Base-by-base conservation (phyloP, 1,140 invertebrate species). In the Hyphantria cunea region DNA sequence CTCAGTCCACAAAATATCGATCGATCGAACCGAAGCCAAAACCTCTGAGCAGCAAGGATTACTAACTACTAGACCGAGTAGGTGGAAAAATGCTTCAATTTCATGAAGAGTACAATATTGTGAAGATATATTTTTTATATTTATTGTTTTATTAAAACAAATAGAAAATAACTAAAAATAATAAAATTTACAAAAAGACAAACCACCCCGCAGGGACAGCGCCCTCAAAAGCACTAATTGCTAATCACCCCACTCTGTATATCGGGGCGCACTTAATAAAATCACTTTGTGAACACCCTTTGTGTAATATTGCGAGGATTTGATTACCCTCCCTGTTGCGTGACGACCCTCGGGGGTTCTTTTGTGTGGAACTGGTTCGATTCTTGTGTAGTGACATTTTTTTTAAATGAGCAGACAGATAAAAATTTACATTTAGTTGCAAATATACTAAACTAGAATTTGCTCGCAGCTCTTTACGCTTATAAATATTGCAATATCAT, bases 251-350 rank as follows among this genome's bases (percentile, higher is more conserved):
- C 44, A 56, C 44, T 32, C 42, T 47, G 54, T 56, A 37, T 56
- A 48, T 10, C n/a, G 12, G 32, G 9, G 14, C 32, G 54, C 54
- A 56, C 54, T 56, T 56, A 56, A 56, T 56, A 56, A 56, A 56
- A 56, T 56, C 54, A 56, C 54, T 56, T 48, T 56, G 25, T 44
- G 33, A 56, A 56, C 54, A 56, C 42, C 54, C 54, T 45, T 33
- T 37, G 54, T 56, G 44, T 47, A 42, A 55, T 42, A 54, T 37
- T 45, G 53, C 53, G 44, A 42, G 54, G 34, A 34, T 55, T 15
- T 56, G 54, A 56, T 56, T 56, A 56, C 54, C 7, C 32, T 9
- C 11, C 41, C 32, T n/a, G n/a, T 7, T 12, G 33, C 11, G 34
- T 37, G 8, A 37, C 12, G 12, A 44, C 2, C 6, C 37, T 39